phyloP scores from a whole-genome alignment of 2,888 invertebrate species.

The Hanleya hanleyi region DNA sequence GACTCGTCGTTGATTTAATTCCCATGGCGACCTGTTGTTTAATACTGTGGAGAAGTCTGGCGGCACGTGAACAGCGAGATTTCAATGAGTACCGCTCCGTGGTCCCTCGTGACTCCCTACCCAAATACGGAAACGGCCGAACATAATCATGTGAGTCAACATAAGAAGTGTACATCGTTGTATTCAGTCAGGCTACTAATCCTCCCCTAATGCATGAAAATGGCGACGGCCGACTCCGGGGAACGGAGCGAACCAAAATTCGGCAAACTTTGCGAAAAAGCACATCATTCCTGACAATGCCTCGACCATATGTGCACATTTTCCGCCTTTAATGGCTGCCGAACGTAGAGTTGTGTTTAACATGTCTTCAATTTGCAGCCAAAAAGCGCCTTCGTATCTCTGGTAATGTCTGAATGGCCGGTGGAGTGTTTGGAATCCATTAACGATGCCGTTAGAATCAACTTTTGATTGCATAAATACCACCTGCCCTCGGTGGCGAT shows the following conservation, averaged over 20 bases:
- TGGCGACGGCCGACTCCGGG: background rate
- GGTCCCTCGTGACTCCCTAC: background rate
- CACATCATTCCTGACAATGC: conserved; percentile 4
- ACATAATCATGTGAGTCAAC: background rate
- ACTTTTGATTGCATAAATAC: no score
- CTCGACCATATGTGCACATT: background rate
- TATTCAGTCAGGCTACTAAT: background rate
- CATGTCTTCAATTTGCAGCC: no score
- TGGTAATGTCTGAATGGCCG: no score
- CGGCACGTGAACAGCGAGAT: background rate
- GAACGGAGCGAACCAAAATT: background rate
- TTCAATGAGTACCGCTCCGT: background rate
- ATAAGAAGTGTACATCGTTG: conserved; percentile 7
- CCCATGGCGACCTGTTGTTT: no score
- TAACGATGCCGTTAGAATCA: background rate
- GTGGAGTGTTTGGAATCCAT: background rate
- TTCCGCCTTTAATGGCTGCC: background rate
- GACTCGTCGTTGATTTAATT: no score
- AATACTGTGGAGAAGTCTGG: no score
- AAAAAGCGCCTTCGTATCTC: no score
- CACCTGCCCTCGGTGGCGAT: no score
- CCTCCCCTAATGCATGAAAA: conserved; percentile 3
- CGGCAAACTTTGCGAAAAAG: conserved; percentile 2
- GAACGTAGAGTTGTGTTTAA: background rate
- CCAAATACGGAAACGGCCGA: background rate